Evolutionary conservation across 1,140 invertebrate genomes (phyloP).

Genomic region (Metaphire vulgaris): DNA sequence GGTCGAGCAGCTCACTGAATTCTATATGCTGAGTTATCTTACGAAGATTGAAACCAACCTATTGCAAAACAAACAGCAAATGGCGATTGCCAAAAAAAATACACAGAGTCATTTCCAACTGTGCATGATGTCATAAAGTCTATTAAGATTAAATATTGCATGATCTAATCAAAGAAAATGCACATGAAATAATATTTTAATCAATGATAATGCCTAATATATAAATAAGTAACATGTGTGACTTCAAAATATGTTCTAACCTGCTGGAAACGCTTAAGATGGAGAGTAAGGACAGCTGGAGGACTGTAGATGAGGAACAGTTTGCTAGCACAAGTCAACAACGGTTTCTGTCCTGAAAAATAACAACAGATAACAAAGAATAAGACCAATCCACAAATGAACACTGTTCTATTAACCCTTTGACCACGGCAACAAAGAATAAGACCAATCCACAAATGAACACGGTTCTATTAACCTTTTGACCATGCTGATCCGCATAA

Average conservation of each 20-base stretch:
- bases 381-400: background rate
- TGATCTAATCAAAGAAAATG: too few species aligned
- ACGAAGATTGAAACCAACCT: slow-evolving; percentile 58
- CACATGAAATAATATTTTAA: too few species aligned
- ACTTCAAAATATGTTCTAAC: too few species aligned
- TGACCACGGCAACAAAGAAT: background rate
- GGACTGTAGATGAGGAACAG: slow-evolving; percentile 82
- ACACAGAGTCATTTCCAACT: too few species aligned
- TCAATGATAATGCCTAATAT: too few species aligned
- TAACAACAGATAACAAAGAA: slow-evolving; percentile 23
- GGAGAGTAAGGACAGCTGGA: slow-evolving; percentile 85
- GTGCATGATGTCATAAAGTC: too few species aligned
- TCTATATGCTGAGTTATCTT: slow-evolving; percentile 78
- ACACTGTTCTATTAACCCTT: background rate
- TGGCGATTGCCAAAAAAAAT: too few species aligned
- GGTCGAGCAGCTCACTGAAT: slow-evolving; percentile 77
- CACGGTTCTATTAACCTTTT: background rate
- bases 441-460: background rate
- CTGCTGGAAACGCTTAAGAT: slow-evolving; percentile 74
- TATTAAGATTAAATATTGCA: too few species aligned
- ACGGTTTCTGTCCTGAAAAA: slow-evolving; percentile 60
- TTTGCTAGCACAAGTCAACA: slow-evolving; percentile 83
- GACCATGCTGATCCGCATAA: too few species aligned
- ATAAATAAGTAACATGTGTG: too few species aligned
- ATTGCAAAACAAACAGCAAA: slow-evolving; percentile 34